Base-by-base conservation (phyloP, 2,888 invertebrate species). In the Drosophila emarginata region DNA sequence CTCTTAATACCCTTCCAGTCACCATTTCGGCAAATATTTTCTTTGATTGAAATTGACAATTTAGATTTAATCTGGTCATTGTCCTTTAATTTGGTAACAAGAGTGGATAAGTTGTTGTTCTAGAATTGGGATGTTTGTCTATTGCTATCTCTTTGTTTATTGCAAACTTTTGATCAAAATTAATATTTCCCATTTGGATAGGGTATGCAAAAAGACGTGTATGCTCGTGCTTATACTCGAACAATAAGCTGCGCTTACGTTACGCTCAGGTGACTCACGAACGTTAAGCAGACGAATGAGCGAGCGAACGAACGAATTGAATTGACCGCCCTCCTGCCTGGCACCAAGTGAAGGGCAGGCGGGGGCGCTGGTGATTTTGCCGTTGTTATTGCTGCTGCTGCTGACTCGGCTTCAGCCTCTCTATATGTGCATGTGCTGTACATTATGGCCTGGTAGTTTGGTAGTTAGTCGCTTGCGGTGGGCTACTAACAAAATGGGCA, bases 231-330 rank as follows among this genome's bases (percentile, higher is more conserved):
- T 69, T 58, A 54, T 67, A 68, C 64, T 61, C 74, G 68, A 67
- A 74, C 83, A 79, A 79, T 78, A 78, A 78, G 76, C 80, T 80
- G 74, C 74, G 89, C 85, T 84, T 87, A 88, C 87, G 90, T 89
- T 90, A 87, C 89, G 90, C 89, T 89, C 89, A 87, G 90, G 86
- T 90, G 90, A 89, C 85, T 90, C 90, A 90, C 89, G 78, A 78
- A 61, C 61, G 66, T 21, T 12, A 45, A 45, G 45, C 45, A 45
- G 45, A 45, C 45, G 45, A 45, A 21, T 45, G 45, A 45, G 45
- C 40, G 11, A 45, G 11, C 69, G 63, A 65, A 57, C 64, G 65
- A 65, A 60, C 60, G 66, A 59, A 58, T 45, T 65, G 63, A 59
- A 61, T 36, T 51, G 57, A 52, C 51, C 59, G 32, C 51, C 59